Evolutionary conservation across 2,797 vertebrate genomes (phyloP), one percentile per base, ranked within the genome.

Genomic region (Fistularia tabacaria): DNA sequence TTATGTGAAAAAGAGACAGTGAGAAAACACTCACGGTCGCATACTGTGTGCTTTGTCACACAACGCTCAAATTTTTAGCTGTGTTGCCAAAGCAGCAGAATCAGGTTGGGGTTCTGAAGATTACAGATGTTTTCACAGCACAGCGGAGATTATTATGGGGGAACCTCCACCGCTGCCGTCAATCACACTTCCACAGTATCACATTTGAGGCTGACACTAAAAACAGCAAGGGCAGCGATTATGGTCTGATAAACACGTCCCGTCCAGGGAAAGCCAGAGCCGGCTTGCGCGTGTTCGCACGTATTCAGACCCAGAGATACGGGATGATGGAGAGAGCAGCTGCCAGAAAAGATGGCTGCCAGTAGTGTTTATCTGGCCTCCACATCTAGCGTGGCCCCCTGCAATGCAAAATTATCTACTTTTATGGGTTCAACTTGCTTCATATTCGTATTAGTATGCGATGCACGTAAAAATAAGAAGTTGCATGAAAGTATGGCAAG

Each of bases 121-220:
- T 74, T 57, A 69, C 54, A 62, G 66, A 63, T 76, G 71, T 57
- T 81, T 57, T 67, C 54, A 63, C 42, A 56, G 10, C 61, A 57
- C 47, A 64, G 71, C 53, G 60, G 64, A 64, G 64, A 76, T 68
- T 69, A 78, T 71, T 64, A 69, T 58, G 64, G 66, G 54, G 60
- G 25, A 25, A 25, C 25, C 5, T 11, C 51, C 44, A 52, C 8
- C 53, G 67, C 69, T 64, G 54, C 10, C 12, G 62, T 73, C 77
- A 60, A 77, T 52, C 70, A 83, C 79, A 83, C 79, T 78, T 73
- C 56, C 59, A 74, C 65, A 64, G 66, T 72, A 66, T 82, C 77
- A 60, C 59, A 80, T 82, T 82, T 86, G 80, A 83, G 81, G 79
- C 50, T 52, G 55, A 86, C 82, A 76, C 71, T 74, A 66, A 82